phyloP scores from a whole-genome alignment of 30 jellyfish, hydroid and myxozoan species.

The Hydractinia echinata region DNA sequence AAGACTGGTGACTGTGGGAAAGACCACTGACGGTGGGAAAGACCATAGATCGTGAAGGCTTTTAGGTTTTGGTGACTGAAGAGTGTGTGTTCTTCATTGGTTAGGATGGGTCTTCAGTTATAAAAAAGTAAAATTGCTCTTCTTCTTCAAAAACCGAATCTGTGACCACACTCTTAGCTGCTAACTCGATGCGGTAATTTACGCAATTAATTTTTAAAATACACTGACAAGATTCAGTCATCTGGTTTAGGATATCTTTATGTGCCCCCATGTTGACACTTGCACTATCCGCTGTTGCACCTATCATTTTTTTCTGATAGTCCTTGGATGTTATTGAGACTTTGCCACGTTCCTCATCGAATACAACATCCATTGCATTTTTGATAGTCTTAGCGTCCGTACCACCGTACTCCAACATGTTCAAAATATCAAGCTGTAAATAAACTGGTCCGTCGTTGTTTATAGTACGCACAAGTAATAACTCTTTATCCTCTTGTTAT shows the following conservation, averaged over 20 bases:
- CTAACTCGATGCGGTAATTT: no score
- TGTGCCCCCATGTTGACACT: conserved; percentile 47
- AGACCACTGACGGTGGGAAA: no score
- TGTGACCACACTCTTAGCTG: no score
- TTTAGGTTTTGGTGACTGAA: no score
- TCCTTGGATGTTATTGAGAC: conserved; percentile 23
- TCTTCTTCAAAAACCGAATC: no score
- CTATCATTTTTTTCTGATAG: conserved; percentile 21
- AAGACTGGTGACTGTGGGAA: no score
- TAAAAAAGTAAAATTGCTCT: no score
- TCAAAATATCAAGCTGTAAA: not conserved
- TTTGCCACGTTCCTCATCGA: conserved; percentile 20
- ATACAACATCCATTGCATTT: conserved; percentile 38
- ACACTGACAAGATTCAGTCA: conserved; percentile 32
- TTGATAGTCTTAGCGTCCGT: conserved; percentile 34
- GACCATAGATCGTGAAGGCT: no score
- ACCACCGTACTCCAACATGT: conserved; percentile 28
- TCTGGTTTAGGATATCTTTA: conserved; percentile 44
- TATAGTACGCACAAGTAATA: no score
- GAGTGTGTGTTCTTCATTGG: no score
- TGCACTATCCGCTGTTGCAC: conserved; percentile 53
- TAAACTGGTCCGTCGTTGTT: not conserved
- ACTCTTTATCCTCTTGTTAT: no score
- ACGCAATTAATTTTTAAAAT: conserved; percentile 37
- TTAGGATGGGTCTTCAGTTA: no score